Conservation (phyloP, 2,888 invertebrate genomes). For the Syritta pipiens region DNA sequence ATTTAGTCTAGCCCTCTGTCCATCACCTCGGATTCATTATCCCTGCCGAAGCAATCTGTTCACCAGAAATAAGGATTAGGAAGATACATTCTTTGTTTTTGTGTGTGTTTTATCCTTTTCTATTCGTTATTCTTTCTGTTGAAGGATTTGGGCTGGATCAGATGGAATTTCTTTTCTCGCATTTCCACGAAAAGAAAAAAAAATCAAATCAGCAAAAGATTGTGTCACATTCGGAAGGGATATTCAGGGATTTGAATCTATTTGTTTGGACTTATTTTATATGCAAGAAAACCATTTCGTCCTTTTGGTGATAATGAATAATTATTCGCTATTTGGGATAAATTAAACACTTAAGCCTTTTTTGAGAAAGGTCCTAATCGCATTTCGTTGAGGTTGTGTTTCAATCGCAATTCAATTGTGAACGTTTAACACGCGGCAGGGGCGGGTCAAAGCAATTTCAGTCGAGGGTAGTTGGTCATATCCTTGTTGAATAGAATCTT, state of each 20-base stretch:
- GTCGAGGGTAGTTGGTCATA: no score
- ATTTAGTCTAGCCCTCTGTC: neutral
- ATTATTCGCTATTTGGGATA: neutral
- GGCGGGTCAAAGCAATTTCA: neutral
- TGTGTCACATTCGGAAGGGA: constrained; percentile 2
- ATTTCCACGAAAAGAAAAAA: neutral
- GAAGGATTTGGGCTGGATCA: constrained; percentile 21
- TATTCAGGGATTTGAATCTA: constrained; percentile 5
- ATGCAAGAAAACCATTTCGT: no score
- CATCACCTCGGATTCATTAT: constrained; percentile 3
- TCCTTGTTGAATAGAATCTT: neutral
- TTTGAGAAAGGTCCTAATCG: neutral
- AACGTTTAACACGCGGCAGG: no score
- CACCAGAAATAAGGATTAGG: constrained; percentile 42
- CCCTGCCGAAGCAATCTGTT: constrained; percentile 27
- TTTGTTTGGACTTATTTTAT: no score
- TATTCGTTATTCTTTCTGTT: neutral
- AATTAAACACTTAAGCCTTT: constrained; percentile 7
- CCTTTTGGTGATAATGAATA: constrained; percentile 6
- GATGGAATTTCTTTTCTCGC: neutral
- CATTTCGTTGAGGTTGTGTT: neutral
- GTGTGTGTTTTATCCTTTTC: neutral
- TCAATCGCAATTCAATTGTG: no score
- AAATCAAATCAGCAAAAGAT: constrained; percentile 6
- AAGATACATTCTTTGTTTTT: constrained; percentile 13